Conservation (phyloP, 2,888 invertebrate genomes). For the Ophion slaviceki region DNA sequence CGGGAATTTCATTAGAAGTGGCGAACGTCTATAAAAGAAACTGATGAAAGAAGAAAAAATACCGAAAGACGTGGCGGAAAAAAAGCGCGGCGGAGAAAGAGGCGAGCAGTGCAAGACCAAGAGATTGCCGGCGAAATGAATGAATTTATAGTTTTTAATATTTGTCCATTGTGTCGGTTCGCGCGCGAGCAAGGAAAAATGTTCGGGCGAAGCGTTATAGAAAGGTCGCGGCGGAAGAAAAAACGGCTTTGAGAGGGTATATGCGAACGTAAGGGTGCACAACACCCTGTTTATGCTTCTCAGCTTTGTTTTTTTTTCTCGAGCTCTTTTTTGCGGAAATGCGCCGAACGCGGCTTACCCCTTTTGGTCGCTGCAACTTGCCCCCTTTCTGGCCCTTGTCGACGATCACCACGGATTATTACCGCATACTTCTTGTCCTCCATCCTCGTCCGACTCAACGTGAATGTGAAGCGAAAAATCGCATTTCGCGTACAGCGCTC, state of each 20-base stretch:
- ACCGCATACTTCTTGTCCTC: conserved; percentile 45
- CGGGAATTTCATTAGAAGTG: conserved; percentile 74
- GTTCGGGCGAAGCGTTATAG: conserved; percentile 13
- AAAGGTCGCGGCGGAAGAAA: neutral
- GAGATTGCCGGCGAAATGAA: conserved; percentile 63
- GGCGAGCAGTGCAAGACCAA: conserved; percentile 37
- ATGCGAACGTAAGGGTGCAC: conserved; percentile 21
- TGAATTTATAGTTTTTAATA: conserved; percentile 78
- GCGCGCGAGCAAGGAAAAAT: conserved; percentile 27
- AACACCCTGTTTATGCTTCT: conserved; percentile 40
- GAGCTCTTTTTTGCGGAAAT: conserved; percentile 44
- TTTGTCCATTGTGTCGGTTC: conserved; percentile 71
- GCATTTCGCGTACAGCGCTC: conserved; percentile 27
- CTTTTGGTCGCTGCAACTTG: conserved; percentile 15
- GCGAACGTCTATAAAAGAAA: conserved; percentile 55
- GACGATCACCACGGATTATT: conserved; percentile 60
- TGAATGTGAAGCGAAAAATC: conserved; percentile 36
- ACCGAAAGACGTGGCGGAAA: conserved; percentile 19
- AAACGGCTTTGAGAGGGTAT: conserved; percentile 32
- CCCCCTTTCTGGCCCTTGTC: conserved; percentile 8
- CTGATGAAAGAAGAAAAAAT: conserved; percentile 28
- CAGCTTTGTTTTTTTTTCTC: conserved; percentile 39
- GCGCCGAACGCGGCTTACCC: conserved; percentile 24
- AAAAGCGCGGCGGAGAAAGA: conserved; percentile 19
- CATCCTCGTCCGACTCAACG: conserved; percentile 15